Evolutionary conservation across 2,113 vertebrate genomes (phyloP).

Genomic region (Eubucco bourcierii): DNA sequence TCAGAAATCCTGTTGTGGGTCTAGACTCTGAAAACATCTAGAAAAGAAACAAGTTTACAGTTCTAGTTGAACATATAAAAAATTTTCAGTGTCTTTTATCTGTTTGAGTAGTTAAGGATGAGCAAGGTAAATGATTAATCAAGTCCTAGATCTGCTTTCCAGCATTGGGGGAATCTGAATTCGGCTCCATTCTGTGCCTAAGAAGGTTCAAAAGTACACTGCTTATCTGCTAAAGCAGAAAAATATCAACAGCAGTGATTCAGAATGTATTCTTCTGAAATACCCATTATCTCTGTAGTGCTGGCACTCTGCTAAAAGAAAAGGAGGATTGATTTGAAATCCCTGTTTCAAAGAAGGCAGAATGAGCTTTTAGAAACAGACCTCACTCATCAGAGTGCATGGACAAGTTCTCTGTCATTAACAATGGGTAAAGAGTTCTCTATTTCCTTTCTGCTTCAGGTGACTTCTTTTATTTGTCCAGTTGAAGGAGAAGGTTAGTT

Average conservation of each 20-base stretch:
- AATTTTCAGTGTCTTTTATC: background rate
- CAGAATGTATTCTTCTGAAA: background rate
- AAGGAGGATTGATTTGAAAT: background rate
- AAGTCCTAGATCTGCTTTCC: background rate
- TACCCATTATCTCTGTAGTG: background rate
- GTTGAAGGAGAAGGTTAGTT: fast-evolving
- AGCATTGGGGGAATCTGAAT: background rate
- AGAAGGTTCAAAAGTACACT: background rate
- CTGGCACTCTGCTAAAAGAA: background rate
- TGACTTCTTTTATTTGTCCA: background rate
- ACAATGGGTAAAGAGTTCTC: background rate
- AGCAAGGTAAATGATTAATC: background rate
- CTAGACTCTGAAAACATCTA: background rate
- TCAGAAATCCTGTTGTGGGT: background rate
- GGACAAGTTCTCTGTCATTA: background rate
- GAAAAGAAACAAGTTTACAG: background rate
- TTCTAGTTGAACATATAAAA: background rate
- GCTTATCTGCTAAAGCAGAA: background rate
- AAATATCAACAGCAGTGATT: background rate
- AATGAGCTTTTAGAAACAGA: background rate
- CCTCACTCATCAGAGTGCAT: background rate
- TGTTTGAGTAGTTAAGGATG: no score
- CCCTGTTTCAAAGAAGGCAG: background rate
- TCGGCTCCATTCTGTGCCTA: background rate
- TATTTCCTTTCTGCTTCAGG: fast-evolving